Evolutionary conservation across 2,797 vertebrate genomes (phyloP).

Genomic region (Pteronotus mesoamericanus): DNA sequence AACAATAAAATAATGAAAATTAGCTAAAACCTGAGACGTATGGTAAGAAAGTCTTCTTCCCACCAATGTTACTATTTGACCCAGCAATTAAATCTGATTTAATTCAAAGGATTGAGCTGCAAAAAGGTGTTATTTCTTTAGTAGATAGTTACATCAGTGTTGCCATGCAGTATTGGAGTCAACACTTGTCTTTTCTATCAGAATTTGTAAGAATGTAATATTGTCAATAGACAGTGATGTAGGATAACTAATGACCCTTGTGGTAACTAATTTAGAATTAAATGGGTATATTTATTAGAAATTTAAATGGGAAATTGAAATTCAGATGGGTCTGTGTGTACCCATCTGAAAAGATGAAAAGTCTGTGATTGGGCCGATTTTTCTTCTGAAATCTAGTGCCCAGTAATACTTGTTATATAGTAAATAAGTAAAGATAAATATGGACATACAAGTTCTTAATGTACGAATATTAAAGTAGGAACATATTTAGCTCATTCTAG

Average conservation of each 20-base stretch:
- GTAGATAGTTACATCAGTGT: not conserved
- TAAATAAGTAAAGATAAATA: conserved; percentile 8
- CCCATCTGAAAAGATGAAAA: not conserved
- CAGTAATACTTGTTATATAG: not conserved
- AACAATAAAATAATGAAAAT: not conserved
- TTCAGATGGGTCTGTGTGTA: no score
- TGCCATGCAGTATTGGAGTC: not conserved
- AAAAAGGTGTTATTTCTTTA: not conserved
- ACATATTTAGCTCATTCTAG: not conserved
- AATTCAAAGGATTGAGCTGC: not conserved
- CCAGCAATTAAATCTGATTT: not conserved
- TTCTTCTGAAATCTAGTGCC: not conserved
- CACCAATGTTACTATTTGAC: not conserved
- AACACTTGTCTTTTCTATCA: not conserved
- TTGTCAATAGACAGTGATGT: not conserved
- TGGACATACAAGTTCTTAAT: not conserved
- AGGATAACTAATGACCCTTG: not conserved
- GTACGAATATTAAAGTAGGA: not conserved
- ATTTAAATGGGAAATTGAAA: no score
- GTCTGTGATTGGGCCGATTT: not conserved
- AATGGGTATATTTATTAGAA: not conserved
- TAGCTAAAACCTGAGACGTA: not conserved
- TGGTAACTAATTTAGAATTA: not conserved
- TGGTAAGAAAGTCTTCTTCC: not conserved
- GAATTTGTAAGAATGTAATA: not conserved